Percentiles rank a stretch among this genome's conserved stretches.
Conservation (phyloP, 30 jellyfish, hydroid and myxozoan genomes). For the Pelagia noctiluca region DNA sequence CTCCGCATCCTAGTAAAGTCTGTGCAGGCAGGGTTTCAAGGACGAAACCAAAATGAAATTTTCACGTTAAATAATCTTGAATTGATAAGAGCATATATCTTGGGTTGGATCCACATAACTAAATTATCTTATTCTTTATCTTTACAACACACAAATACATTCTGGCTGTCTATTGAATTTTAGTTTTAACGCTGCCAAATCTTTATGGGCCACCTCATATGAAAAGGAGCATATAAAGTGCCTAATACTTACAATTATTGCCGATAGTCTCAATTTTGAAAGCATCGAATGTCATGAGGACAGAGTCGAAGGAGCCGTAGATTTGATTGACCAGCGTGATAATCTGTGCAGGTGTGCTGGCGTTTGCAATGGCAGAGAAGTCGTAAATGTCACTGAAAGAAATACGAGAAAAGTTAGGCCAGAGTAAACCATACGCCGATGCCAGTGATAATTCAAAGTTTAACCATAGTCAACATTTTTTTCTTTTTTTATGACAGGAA, state of each 20-base stretch:
- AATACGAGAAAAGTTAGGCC: not conserved
- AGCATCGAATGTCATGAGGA: slow-evolving; percentile 81
- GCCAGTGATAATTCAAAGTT: not conserved
- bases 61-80: too few relatives aligned
- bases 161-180: not conserved
- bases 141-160: not conserved
- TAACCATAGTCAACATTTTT: not conserved
- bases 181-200: not conserved
- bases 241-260: slow-evolving; percentile 76
- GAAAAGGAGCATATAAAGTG: not conserved
- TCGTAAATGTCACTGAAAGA: slow-evolving; percentile 84
- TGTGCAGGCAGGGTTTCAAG: too few relatives aligned
- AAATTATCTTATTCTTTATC: too few relatives aligned
- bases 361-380: slow-evolving; percentile 77
- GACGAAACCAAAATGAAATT: too few relatives aligned
- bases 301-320: slow-evolving; percentile 82
- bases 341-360: slow-evolving; percentile 87
- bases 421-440: not conserved
- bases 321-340: slow-evolving; percentile 81
- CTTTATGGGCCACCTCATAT: too few relatives aligned
- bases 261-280: slow-evolving; percentile 95
- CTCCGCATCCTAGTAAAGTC: too few relatives aligned
- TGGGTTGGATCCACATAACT: too few relatives aligned
- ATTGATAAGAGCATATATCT: too few relatives aligned
- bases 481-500: not conserved